Conservation (phyloP, 2,888 invertebrate species). For the Cremastobaeus sp. region DNA sequence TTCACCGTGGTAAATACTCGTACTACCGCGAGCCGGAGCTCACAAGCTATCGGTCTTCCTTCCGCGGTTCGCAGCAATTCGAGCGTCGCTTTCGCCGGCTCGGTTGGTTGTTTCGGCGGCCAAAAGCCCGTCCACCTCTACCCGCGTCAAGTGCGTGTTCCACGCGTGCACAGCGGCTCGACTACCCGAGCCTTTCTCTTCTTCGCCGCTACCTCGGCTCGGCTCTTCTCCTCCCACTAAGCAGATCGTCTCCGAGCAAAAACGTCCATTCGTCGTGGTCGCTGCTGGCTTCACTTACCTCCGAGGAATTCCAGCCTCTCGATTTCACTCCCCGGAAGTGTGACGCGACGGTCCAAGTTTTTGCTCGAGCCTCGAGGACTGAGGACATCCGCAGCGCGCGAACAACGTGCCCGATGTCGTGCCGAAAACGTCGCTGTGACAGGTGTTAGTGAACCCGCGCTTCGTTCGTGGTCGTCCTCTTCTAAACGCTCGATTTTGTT, state of each 20-base stretch:
- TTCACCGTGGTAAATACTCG: constrained; percentile 64
- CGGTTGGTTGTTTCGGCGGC: not conserved
- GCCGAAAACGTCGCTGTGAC: constrained; percentile 63
- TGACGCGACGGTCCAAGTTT: constrained; percentile 34
- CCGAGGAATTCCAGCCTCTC: constrained; percentile 66
- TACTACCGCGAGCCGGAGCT: constrained; percentile 56
- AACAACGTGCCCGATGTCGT: constrained; percentile 65
- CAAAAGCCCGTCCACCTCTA: constrained; percentile 1
- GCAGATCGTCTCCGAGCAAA: constrained; percentile 43
- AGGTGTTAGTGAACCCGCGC: constrained; percentile 61
- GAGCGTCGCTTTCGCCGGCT: constrained; percentile 42
- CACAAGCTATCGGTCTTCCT: constrained; percentile 65
- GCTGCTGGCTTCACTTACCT: constrained; percentile 40
- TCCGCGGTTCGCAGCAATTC: constrained; percentile 49
- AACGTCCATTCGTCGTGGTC: constrained; percentile 52
- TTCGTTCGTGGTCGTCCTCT: constrained; percentile 11
- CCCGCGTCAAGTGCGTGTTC: constrained; percentile 35
- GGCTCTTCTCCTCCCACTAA: constrained; percentile 38
- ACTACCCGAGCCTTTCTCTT: constrained; percentile 53
- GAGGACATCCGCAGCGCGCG: constrained; percentile 62
- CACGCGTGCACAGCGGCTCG: constrained; percentile 21
- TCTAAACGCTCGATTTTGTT: constrained; percentile 1
- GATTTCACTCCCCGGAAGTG: constrained; percentile 67
- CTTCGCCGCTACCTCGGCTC: constrained; percentile 25
- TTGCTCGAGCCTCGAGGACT: constrained; percentile 15